phyloP scores from a whole-genome alignment of 2,797 vertebrate genomes.

The Neosalanx taihuensis region DNA sequence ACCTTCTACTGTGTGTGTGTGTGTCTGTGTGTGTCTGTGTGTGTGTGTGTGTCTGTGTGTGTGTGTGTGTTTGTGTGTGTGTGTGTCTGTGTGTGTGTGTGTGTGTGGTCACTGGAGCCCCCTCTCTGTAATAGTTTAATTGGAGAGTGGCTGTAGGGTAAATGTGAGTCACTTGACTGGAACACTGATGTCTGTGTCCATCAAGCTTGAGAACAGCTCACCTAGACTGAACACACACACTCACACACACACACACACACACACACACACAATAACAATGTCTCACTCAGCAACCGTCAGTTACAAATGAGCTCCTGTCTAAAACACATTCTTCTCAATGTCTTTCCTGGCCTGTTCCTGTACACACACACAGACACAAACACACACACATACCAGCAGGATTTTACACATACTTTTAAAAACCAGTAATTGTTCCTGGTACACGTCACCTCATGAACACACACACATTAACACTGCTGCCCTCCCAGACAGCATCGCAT shows the following conservation, averaged over 20 bases:
- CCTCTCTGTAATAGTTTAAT: slow-evolving; percentile 40
- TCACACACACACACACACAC: background rate
- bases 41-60: background rate
- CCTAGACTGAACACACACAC: slow-evolving; percentile 6
- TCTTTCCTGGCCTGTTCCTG: background rate
- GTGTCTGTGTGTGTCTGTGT: background rate
- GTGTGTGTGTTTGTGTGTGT: slow-evolving; percentile 9
- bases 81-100: slow-evolving; percentile 19
- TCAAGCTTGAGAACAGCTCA: slow-evolving; percentile 28
- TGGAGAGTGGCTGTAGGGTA: slow-evolving; percentile 58
- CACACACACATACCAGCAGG: slow-evolving; percentile 27
- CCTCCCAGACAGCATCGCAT: background rate
- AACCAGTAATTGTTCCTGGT: slow-evolving; percentile 7
- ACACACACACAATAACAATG: too few species aligned
- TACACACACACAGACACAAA: slow-evolving; percentile 1
- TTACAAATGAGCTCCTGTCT: too few species aligned
- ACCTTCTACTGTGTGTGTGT: background rate
- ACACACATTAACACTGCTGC: slow-evolving; percentile 13
- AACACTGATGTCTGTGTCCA: slow-evolving; percentile 66
- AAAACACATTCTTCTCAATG: background rate
- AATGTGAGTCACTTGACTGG: slow-evolving; percentile 70
- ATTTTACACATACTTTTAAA: slow-evolving; percentile 33
- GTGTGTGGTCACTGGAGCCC: slow-evolving; percentile 3
- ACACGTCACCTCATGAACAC: slow-evolving; percentile 3
- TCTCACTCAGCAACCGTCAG: too few species aligned